Evolutionary conservation across 2,888 invertebrate genomes (phyloP).

Genomic region (Sminthurinus aureus): DNA sequence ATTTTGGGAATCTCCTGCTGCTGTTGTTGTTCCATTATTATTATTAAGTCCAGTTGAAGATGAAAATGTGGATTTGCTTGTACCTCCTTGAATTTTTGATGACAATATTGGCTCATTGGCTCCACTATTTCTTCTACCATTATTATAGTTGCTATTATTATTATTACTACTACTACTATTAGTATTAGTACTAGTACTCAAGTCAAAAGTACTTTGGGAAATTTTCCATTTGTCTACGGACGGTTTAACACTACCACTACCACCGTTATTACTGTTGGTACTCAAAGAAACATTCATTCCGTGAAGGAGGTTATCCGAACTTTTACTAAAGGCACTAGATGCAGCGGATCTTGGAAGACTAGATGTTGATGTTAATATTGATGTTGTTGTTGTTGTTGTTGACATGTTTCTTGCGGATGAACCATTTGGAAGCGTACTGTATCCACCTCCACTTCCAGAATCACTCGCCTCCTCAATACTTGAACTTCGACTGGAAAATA

Average conservation of each 20-base stretch:
- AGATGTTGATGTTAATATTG: conserved; percentile 49
- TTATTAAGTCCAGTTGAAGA: not conserved
- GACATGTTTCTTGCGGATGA: conserved; percentile 23
- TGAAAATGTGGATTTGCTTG: not conserved
- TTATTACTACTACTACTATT: not conserved
- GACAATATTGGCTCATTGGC: not conserved
- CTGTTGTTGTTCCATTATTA: not conserved
- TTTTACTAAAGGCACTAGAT: conserved; percentile 42
- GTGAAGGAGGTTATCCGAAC: conserved; percentile 43
- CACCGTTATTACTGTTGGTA: not conserved
- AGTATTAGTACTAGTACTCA: conserved; percentile 19
- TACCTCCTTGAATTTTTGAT: not conserved
- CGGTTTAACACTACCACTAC: not conserved
- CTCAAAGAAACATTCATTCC: conserved; percentile 12
- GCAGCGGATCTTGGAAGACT: conserved; percentile 52
- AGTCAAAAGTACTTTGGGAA: conserved; percentile 36
- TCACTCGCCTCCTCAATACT: conserved; percentile 46
- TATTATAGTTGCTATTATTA: not conserved
- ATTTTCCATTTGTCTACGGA: conserved; percentile 38
- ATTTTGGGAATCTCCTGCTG: not conserved
- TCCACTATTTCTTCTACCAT: no score
- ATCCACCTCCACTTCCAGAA: conserved; percentile 6
- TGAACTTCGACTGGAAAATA: conserved; percentile 73
- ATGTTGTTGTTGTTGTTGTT: conserved; percentile 17
- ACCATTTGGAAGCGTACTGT: conserved; percentile 24